phyloP scores from a whole-genome alignment of 2,888 invertebrate species.

The Dasysyrphus tricinctus region DNA sequence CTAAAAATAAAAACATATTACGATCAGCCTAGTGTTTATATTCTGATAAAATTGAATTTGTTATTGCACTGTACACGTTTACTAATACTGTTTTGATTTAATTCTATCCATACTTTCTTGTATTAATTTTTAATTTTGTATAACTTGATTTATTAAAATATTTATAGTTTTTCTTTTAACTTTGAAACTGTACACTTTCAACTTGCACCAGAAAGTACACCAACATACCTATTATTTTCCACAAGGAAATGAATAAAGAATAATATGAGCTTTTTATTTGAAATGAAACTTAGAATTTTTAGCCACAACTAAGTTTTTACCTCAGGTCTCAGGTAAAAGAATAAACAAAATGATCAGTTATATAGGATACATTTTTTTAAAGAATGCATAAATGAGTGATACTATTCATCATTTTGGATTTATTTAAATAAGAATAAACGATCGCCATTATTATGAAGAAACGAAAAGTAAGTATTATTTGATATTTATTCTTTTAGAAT shows the following conservation, averaged over 20 bases:
- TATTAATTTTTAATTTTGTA: not conserved
- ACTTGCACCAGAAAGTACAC: constrained; percentile 55
- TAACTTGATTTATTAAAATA: not conserved
- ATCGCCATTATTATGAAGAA: not conserved
- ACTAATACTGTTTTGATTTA: not conserved
- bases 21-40: no score
- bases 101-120: not conserved
- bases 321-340: not conserved
- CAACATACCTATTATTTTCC: not conserved
- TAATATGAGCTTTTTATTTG: no score
- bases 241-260: not conserved
- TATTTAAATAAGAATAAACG: not conserved
- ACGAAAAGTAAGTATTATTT: not conserved
- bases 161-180: not conserved
- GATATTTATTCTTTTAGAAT: not conserved
- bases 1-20: no score
- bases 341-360: not conserved
- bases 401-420: not conserved
- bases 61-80: not conserved
- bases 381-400: not conserved
- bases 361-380: no score
- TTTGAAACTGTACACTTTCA: constrained; percentile 52
- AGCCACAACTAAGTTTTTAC: not conserved
- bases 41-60: not conserved
- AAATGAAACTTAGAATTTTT: not conserved